These are phyloP conservation scores for Catharus minimus DNA, from an alignment of 2,113 vertebrate species.

Conservation along the genomic window DNA sequence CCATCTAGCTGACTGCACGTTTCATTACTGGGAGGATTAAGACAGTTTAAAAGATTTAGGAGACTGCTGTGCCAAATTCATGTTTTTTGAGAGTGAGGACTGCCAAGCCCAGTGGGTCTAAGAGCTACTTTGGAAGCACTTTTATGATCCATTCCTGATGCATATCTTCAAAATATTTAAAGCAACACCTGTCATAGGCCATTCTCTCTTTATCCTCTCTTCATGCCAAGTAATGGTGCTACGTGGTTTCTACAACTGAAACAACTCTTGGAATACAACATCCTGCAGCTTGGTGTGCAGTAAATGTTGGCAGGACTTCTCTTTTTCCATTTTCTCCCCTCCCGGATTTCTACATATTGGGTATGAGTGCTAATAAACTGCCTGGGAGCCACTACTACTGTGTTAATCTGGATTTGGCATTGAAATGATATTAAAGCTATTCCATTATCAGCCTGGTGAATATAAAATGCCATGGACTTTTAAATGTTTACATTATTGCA, in stretches of 20 bases:
- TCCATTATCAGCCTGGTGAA: slow-evolving; percentile 41
- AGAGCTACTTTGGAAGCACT: slow-evolving; percentile 54
- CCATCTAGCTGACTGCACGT: slow-evolving; percentile 16
- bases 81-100: slow-evolving; percentile 11
- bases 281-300: neutral
- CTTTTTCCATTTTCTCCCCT: neutral
- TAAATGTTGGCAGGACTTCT: slow-evolving; percentile 3
- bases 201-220: neutral
- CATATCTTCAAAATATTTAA: slow-evolving; percentile 52
- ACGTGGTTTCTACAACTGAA: neutral
- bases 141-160: slow-evolving; percentile 49
- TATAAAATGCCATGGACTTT: slow-evolving; percentile 9
- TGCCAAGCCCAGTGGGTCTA: slow-evolving; percentile 16
- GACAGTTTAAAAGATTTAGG: slow-evolving; percentile 58
- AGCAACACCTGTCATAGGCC: slow-evolving; percentile 18
- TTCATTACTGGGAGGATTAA: slow-evolving; percentile 59
- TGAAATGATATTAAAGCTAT: slow-evolving; percentile 30
- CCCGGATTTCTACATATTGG: neutral
- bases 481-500: slow-evolving; percentile 47
- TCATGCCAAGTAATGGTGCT: slow-evolving; percentile 10
- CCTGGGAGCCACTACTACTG: slow-evolving; percentile 16
- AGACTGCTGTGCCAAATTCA: neutral
- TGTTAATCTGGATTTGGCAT: slow-evolving; percentile 55
- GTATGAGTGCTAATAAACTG: slow-evolving; percentile 28
- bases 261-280: slow-evolving; percentile 14